Base-by-base conservation (phyloP, 2,888 invertebrate species). In the Cephus nigrinus region DNA sequence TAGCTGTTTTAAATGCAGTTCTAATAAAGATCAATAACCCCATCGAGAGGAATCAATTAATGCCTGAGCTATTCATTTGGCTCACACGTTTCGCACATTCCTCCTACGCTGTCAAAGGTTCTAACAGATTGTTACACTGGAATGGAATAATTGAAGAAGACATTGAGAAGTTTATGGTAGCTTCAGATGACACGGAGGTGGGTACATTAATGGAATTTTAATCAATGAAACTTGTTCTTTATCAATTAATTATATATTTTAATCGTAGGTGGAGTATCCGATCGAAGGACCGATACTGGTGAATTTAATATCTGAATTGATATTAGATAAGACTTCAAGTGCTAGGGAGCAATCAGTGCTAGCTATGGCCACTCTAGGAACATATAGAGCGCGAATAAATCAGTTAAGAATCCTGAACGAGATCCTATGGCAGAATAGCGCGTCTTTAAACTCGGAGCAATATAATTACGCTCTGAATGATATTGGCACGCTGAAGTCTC, bases 401-500 rank as follows among this genome's bases (percentile, higher is more conserved):
- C 93, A 94, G 80, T 88, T 95, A 68, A 90, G 89, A 68, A 90
- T 89, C 5, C 84, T 95, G 30, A 92, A 93, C 81, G 92, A 93
- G 80, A 90, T 93, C 15, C 83, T 95, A 11, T 95, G 95, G 95
- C 93, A 93, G 78, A 95, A 95, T 86, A 92, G 93, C 74, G 92
- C 92, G 1, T 92, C 93, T 0, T 84, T 95, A 34, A 93, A 93
- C 74, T 90, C 92, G 0, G 84, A 90, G 9, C 90, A 92, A 68
- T 91, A 92, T 9, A 89, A 93, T 80, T 93, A 92, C 86, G 80
- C 79, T 73, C 78, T 69, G 5, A 90, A 87, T 68, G 90, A 91
- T 82, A 75, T 83, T 11, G 31, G 78, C 73, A 86, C 84, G 12
- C 76, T 90, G 55, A 82, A 80, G 55, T 84, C 77, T 75, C 82